Conservation (phyloP, 35 echinoderm and acorn worm genomes). For the Apostichopus californicus region DNA sequence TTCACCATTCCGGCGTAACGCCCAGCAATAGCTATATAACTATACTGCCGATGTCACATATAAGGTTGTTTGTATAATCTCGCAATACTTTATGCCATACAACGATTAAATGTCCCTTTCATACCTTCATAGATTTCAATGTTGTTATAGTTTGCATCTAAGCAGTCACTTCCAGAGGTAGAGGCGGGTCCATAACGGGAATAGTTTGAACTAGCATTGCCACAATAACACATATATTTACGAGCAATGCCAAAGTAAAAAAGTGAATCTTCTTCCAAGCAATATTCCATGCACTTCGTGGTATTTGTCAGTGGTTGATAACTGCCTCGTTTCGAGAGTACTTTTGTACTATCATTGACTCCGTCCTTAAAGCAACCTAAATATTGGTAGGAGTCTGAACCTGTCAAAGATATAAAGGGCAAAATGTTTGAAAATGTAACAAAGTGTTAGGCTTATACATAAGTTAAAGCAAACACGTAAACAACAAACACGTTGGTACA, state of each 20-base stretch:
- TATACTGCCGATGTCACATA: too few relatives aligned
- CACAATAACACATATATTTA: conserved; percentile 4
- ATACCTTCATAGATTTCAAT: conserved; percentile 15
- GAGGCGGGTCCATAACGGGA: not conserved
- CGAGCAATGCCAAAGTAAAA: conserved; percentile 8
- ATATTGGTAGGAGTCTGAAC: not conserved
- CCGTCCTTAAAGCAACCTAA: conserved; percentile 30
- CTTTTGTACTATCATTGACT: not conserved
- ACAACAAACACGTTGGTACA: too few relatives aligned
- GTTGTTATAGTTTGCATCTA: not conserved
- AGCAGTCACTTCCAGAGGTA: not conserved
- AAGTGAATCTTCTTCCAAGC: not conserved
- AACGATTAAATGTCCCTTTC: too few relatives aligned
- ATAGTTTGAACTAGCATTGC: conserved; percentile 33
- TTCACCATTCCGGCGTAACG: too few relatives aligned
- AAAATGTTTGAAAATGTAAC: not conserved
- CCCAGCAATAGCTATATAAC: too few relatives aligned
- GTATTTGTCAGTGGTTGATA: not conserved
- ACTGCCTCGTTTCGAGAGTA: not conserved
- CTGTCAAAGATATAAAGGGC: not conserved
- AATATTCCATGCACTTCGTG: not conserved
- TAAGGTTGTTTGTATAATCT: too few relatives aligned
- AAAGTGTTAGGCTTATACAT: not conserved
- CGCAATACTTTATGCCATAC: too few relatives aligned
- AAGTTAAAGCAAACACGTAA: too few relatives aligned